Conservation (phyloP, 2,113 vertebrate species). For the Sminthopsis crassicaudata region DNA sequence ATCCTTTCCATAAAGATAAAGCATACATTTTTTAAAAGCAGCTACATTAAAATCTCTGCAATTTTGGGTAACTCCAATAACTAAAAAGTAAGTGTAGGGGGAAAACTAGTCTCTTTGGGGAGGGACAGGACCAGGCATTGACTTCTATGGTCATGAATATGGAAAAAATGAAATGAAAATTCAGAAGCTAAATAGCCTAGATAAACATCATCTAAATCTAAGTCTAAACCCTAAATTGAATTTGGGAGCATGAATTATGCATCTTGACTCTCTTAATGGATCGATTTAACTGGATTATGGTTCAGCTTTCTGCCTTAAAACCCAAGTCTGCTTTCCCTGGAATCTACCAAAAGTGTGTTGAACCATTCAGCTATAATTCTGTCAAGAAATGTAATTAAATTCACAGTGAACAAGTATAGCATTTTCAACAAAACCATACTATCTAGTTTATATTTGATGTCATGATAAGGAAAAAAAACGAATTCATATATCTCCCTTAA, state of each 20-base stretch:
- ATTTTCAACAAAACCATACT: background rate
- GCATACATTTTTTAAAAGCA: background rate
- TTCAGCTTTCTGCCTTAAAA: background rate
- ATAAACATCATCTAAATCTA: background rate
- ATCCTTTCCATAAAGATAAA: background rate
- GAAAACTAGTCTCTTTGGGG: slow-evolving; percentile 1
- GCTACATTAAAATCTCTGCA: background rate
- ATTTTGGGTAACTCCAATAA: background rate
- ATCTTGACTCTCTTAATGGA: background rate
- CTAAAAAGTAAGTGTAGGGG: background rate
- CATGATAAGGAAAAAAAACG: background rate
- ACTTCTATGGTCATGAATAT: slow-evolving; percentile 5
- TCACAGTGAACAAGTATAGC: background rate
- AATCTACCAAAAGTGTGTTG: background rate
- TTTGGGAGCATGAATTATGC: background rate
- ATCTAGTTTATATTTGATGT: background rate
- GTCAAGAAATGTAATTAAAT: background rate
- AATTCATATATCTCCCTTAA: slow-evolving; percentile 10
- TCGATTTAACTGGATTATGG: background rate
- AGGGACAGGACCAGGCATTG: slow-evolving; percentile 19
- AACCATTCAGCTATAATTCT: background rate
- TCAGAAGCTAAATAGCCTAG: background rate
- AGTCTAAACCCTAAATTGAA: background rate
- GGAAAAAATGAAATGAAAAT: background rate
- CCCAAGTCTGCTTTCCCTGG: background rate